phyloP scores from a whole-genome alignment of 2,113 vertebrate species.

The Hemibagrus wyckioides region DNA sequence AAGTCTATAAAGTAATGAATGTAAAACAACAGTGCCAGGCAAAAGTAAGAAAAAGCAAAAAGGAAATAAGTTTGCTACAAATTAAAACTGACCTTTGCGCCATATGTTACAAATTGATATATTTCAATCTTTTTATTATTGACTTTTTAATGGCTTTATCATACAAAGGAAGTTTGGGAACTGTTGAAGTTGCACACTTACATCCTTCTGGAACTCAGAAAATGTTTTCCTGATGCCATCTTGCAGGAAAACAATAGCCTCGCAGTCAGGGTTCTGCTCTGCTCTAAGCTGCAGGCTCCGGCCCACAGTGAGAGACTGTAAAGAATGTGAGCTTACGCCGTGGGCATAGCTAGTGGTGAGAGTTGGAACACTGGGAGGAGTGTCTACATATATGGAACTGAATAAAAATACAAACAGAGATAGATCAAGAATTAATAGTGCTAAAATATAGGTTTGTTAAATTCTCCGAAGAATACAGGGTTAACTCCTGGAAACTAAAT shows the following conservation, averaged over 20 bases:
- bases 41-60: background rate
- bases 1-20: constrained; percentile 6
- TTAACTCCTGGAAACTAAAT: background rate
- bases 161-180: background rate
- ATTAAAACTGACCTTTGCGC: background rate
- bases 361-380: constrained; percentile 48
- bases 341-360: constrained; percentile 81
- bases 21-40: background rate
- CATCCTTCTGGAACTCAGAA: constrained; percentile 83
- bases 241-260: constrained; percentile 76
- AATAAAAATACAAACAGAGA: background rate
- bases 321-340: constrained; percentile 62
- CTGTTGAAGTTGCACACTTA: constrained; percentile 63
- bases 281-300: constrained; percentile 70
- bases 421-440: background rate
- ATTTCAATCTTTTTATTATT: background rate
- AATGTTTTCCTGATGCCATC: constrained; percentile 82
- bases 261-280: constrained; percentile 71
- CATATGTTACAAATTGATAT: background rate
- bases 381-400: constrained; percentile 72
- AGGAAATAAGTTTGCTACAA: background rate
- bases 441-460: background rate
- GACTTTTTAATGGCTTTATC: background rate
- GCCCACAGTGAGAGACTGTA: constrained; percentile 74
- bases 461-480: background rate